Evolutionary conservation across 35 echinoderm and acorn worm species (phyloP), one percentile per base, ranked within the genome.

Genomic region (Holothuria glaberrima): DNA sequence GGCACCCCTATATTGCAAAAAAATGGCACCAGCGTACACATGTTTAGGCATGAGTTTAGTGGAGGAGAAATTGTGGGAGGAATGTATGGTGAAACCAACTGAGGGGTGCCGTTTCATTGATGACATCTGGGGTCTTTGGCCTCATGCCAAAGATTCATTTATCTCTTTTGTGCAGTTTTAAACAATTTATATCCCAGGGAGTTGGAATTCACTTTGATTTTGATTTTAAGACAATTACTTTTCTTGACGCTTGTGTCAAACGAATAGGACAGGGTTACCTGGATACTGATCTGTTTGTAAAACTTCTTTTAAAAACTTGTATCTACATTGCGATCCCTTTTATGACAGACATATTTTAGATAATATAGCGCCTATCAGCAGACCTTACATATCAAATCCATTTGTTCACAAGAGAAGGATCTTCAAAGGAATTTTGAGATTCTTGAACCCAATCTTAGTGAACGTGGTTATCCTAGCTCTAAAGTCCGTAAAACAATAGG

Each of bases 151-250:
- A 24, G 64, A 68, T 28, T 68, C 64, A n/a, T 68, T 32, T 24
- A 28, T 26, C n/a, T n/a, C n/a, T 68, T 68, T 28, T 68, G 12
- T 32, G 64, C n/a, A 32, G 19, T 32, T 68, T 17, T 54, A 14
- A 54, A 54, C 50, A 54, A 54, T 54, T 17, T 68, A 17, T 54
- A 54, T 68, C 64, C 64, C 64, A 68, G 22, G 5, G 64, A 68
- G 22, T 68, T 68, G 64, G 64, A 68, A 68, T 68, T 68, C 22
- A 68, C 64, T 68, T 28, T 32, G 64, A 68, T 68, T 68, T 68
- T 68, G 24, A 68, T 68, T 68, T 6, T 68, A 68, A 25, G 5
- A 64, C 60, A 5, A 68, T 24, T n/a, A n/a, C n/a, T n/a, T 68
- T 68, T 24, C n/a, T n/a, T 28, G 64, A 68, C 30, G 64, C 22